Conservation (phyloP, 2,888 invertebrate genomes). For the Macaria notata region DNA sequence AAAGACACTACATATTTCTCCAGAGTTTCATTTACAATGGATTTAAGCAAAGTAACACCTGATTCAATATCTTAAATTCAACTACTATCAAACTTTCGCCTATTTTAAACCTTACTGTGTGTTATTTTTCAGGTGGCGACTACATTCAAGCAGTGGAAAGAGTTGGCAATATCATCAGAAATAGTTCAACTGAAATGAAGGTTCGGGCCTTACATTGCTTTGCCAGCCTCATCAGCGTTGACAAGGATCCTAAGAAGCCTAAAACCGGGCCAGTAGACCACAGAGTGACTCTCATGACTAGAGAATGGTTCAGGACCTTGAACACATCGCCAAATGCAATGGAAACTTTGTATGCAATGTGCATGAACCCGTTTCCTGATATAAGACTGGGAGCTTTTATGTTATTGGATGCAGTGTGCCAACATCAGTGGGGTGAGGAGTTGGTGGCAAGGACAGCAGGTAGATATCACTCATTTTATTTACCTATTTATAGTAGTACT, state of each 20-base stretch:
- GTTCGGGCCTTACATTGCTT: conserved; percentile 85
- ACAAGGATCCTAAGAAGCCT: conserved; percentile 62
- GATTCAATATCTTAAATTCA: no score
- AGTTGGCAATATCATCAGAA: conserved; percentile 82
- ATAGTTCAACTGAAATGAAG: conserved; percentile 85
- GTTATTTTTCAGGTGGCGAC: conserved; percentile 52
- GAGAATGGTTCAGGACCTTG: conserved; percentile 75
- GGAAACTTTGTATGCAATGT: conserved; percentile 83
- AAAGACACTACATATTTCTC: no score
- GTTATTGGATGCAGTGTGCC: conserved; percentile 85
- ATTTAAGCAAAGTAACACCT: no score
- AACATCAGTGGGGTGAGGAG: conserved; percentile 91
- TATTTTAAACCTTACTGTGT: no score
- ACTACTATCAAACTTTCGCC: no score
- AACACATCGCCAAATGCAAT: conserved; percentile 73
- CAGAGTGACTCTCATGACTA: conserved; percentile 73
- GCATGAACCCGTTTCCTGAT: conserved; percentile 92
- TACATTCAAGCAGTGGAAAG: conserved; percentile 79
- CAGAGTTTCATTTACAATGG: no score
- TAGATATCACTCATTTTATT: conserved; percentile 21
- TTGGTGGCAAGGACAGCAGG: conserved; percentile 87
- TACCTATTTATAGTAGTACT: no score
- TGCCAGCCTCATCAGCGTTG: conserved; percentile 81
- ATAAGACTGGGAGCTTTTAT: conserved; percentile 86
- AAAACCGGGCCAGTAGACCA: conserved; percentile 64